Evolutionary conservation across 2,113 vertebrate species (phyloP).

Genomic region (Glaucidium brasilianum): DNA sequence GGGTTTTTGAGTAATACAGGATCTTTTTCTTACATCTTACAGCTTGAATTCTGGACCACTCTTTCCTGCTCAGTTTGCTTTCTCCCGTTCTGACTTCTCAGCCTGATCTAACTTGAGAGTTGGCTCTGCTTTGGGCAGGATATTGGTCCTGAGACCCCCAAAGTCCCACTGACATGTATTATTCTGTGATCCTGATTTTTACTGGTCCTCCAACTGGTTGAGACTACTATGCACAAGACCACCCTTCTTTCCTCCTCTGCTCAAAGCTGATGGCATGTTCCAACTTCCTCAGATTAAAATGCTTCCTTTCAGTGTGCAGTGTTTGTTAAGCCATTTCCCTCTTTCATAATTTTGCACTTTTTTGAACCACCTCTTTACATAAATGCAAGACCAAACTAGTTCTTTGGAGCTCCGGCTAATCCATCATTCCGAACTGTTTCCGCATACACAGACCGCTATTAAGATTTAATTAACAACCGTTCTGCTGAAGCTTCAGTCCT

Average conservation of each 20-base stretch:
- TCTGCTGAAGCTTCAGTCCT: background rate
- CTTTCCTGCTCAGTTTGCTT: background rate
- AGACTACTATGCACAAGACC: background rate
- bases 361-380: background rate
- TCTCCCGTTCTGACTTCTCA: background rate
- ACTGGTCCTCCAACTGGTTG: background rate
- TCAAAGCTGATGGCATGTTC: background rate
- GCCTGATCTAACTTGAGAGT: background rate
- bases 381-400: background rate
- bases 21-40: background rate
- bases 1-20: background rate
- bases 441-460: background rate
- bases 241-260: background rate
- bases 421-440: constrained; percentile 23
- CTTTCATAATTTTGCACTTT: background rate
- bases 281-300: background rate
- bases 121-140: background rate
- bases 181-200: background rate
- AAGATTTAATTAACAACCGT: constrained; percentile 48
- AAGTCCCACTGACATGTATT: background rate
- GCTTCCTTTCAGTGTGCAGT: background rate
- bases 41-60: background rate
- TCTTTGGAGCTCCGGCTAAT: background rate
- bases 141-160: background rate
- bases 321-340: background rate